Percentiles rank a stretch among this genome's conserved stretches.
Conservation (phyloP, 2,888 invertebrate genomes). For the Pandemis corylana region DNA sequence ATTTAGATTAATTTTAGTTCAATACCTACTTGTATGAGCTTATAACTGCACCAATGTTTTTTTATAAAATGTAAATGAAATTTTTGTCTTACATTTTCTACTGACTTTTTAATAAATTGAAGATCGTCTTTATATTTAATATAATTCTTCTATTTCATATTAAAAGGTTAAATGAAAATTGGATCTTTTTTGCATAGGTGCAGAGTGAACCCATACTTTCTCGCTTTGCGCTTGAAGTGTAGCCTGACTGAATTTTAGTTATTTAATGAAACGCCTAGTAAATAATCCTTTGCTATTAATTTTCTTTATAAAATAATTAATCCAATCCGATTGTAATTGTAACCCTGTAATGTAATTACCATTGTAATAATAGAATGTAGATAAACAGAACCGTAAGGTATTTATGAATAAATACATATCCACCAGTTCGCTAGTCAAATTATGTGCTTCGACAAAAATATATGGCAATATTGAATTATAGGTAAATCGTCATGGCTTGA, state of each 20-base stretch:
- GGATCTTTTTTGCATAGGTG: slow-evolving; percentile 42
- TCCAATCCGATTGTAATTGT: slow-evolving; percentile 48
- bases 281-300: slow-evolving; percentile 54
- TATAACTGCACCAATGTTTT: slow-evolving; percentile 46
- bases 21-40: slow-evolving; percentile 30
- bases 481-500: background rate
- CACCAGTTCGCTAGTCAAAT: slow-evolving; percentile 68
- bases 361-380: slow-evolving; percentile 59
- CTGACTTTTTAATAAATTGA: slow-evolving; percentile 44
- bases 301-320: slow-evolving; percentile 42
- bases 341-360: slow-evolving; percentile 53
- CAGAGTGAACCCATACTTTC: slow-evolving; percentile 30
- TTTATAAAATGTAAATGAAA: slow-evolving; percentile 40
- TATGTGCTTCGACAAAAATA: slow-evolving; percentile 39
- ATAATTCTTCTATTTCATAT: background rate
- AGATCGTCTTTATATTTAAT: slow-evolving; percentile 6
- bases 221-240: slow-evolving; percentile 60
- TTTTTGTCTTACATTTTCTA: slow-evolving; percentile 47
- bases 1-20: slow-evolving; percentile 38
- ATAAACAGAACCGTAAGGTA: slow-evolving; percentile 55
- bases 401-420: slow-evolving; percentile 70
- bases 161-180: background rate
- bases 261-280: slow-evolving; percentile 66
- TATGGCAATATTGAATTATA: slow-evolving; percentile 5
- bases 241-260: slow-evolving; percentile 76